Percentiles rank a stretch among this genome's conserved stretches.
Conservation (phyloP, 2,797 vertebrate species). For the Scolopax rusticola region DNA sequence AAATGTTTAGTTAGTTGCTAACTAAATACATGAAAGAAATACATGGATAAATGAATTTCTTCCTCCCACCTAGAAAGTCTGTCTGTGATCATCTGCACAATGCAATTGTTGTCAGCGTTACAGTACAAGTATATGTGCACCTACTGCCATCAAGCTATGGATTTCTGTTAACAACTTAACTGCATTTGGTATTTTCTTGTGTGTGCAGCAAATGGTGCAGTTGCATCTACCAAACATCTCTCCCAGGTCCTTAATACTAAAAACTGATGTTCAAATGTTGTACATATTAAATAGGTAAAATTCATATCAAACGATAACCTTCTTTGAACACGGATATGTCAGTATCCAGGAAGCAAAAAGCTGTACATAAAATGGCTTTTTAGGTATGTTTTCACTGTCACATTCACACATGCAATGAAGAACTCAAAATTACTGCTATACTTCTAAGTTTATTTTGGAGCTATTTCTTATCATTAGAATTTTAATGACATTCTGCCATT, state of each 20-base stretch:
- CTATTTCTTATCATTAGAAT: neutral
- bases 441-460: neutral
- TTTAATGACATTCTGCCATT: neutral
- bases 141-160: neutral
- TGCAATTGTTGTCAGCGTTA: neutral
- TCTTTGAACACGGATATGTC: neutral
- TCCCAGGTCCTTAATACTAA: neutral
- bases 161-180: neutral
- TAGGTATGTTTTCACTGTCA: neutral
- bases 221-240: neutral
- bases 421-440: neutral
- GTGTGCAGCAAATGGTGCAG: neutral
- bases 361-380: neutral
- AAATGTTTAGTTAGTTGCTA: neutral
- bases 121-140: neutral
- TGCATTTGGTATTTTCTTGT: neutral
- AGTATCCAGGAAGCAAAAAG: neutral
- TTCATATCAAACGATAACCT: neutral
- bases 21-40: neutral
- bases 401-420: neutral
- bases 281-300: neutral
- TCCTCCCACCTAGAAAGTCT: neutral
- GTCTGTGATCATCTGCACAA: neutral
- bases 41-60: neutral
- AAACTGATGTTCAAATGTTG: neutral